Base-by-base conservation (phyloP, 2,888 invertebrate species). In the Anthrax anthrax region DNA sequence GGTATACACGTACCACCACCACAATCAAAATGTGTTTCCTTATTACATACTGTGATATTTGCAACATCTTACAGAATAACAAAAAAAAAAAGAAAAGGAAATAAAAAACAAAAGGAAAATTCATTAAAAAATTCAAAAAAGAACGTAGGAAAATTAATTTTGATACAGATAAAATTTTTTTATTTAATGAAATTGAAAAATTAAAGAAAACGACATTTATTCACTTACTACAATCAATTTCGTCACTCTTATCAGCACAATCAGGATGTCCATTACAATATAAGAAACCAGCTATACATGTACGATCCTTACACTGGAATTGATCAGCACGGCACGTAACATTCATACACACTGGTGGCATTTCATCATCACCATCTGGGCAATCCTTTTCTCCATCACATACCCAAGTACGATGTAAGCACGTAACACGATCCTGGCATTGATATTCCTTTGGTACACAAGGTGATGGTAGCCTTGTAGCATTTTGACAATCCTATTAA, bases 301-400 rank as follows among this genome's bases (percentile, higher is more conserved):
- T 78, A 50, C 76, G 77, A 70, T 86, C 83, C 42, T 75, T 77
- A 64, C 92, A 94, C 60, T 85, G 84, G 65, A 88, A 92, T 67
- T 91, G 88, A 70, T 91, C 89, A 0, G 80, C 72, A 40, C 85
- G 73, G 68, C 92, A 94, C 23, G 84, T 85, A 56, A 81, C 69
- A 58, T 82, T 84, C 40, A 74, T 76, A 55, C 86, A 80, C 58
- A 58, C 60, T 41, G 74, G 72, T 0, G 73, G 70, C 1, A 76
- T 72, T 64, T 90, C 90, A 61, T 90, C 90, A 0, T 80, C 80
- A 29, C 85, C 87, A 58, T 84, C 81, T 0, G 84, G 80, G 58
- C 90, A 91, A 63, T 90, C 90, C 40, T 72, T 73, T 55, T 84
- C 84, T 2, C 86, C 87, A 57, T 90, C 90, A 60, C 89, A 90